Base-by-base conservation (phyloP, 2,888 invertebrate species). In the Brachycybe producta region DNA sequence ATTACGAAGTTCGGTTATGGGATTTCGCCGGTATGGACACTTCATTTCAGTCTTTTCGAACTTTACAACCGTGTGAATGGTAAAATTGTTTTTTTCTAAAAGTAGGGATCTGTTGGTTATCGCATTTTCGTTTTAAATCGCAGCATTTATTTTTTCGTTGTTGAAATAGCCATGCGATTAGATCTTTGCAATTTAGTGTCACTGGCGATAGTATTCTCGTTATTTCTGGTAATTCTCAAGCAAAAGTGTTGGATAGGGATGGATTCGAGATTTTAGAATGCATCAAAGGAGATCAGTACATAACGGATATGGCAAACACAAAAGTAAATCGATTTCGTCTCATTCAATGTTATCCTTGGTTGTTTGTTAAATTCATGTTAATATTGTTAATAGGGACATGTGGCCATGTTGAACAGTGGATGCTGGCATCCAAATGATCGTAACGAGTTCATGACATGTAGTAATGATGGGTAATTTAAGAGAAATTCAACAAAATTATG, bases 1-100 rank as follows among this genome's bases (percentile, higher is more conserved):
- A 98, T 66, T 98, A 94, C 67, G 91, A 94, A 58, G 84, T 98
- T 2, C 84, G 84, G 47, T 86, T 98, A 60, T 98, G 92, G 92
- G 98, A 99, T 65, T 98, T 98, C 72, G 88, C 92, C 55, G 97
- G 95, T 3, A 97, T 98, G 94, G 94, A 97, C 65, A 78, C 85
- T 0, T 79, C 84, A 0, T 76, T 92, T 73, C 79, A 84, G 46
- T 86, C 91, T 42, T 98, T 95, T 66, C 77, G 95, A 21, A 84
- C 84, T 0, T 71, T 94, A n/a, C 84, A 85, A 57, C 95, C 97
- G 0, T 92, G 92, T 64, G 95, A 95, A 67, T 86, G 70, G 70
- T 70, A 57, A 43, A 53, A 17, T 51, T 55, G 15, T 34, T 47
- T 11, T 23, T 47, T 52, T 30, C n/a, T n/a, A n/a, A n/a, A n/a